Conservation (phyloP, 2,888 invertebrate species). For the Scaptomyza cyrtandrae region DNA sequence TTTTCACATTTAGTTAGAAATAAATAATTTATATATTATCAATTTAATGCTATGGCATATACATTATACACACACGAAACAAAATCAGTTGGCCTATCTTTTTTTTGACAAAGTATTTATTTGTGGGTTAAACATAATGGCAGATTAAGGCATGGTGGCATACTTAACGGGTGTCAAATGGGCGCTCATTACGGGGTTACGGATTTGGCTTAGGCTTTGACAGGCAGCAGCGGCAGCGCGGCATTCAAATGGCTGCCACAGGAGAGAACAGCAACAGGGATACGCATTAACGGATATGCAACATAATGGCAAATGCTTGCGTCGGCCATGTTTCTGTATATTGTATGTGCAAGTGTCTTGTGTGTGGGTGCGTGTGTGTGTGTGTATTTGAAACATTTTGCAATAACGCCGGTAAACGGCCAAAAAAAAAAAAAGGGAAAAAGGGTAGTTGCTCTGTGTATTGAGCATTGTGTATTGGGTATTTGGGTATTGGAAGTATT, state of each 20-base stretch:
- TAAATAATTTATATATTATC: too few relatives aligned
- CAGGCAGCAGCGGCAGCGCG: conserved; percentile 36
- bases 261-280: conserved; percentile 12
- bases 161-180: conserved; percentile 28
- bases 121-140: too few relatives aligned
- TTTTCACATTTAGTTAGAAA: too few relatives aligned
- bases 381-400: conserved; percentile 34
- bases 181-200: conserved; percentile 47
- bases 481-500: conserved; percentile 30
- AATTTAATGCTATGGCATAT: too few relatives aligned
- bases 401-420: conserved; percentile 41
- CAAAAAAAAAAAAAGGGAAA: background rate
- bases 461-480: conserved; percentile 24
- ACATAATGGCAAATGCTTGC: conserved; percentile 40
- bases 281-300: conserved; percentile 37
- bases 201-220: conserved; percentile 30
- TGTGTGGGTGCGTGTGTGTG: conserved; percentile 18
- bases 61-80: too few relatives aligned
- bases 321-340: conserved; percentile 22
- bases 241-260: conserved; percentile 17
- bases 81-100: too few relatives aligned
- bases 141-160: background rate
- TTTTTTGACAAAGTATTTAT: too few relatives aligned
- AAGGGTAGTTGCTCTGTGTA: conserved; percentile 6
- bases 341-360: background rate